A percentile compares a stretch with the other conserved stretches of the same genome.
phyloP scores from a whole-genome alignment of 2,113 vertebrate species.

The Oophaga pumilio region DNA sequence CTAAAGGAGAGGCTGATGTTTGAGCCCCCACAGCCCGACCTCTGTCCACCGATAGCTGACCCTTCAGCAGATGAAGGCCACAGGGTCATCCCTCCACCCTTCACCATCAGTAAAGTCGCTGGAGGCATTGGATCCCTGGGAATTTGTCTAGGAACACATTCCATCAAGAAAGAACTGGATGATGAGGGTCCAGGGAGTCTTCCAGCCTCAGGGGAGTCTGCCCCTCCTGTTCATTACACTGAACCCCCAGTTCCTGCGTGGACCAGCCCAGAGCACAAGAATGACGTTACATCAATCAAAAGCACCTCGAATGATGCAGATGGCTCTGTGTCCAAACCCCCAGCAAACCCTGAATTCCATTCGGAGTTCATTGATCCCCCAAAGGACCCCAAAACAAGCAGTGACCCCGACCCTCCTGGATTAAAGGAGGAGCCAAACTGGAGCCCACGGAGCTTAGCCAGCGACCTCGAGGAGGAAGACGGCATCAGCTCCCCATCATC shows the following conservation, averaged over 20 bases:
- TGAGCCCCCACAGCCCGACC: slow-evolving; percentile 63
- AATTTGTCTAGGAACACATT: background rate
- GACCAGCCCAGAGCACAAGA: background rate
- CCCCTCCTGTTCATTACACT: slow-evolving; percentile 56
- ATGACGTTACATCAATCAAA: fast-evolving
- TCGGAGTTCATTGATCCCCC: slow-evolving; percentile 58
- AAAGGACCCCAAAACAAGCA: slow-evolving; percentile 12
- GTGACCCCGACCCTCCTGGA: slow-evolving; percentile 65
- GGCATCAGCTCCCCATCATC: slow-evolving; percentile 71
- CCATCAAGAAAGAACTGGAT: slow-evolving; percentile 65
- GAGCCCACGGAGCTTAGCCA: slow-evolving; percentile 65
- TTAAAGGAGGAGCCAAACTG: slow-evolving; percentile 60
- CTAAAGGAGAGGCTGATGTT: slow-evolving; percentile 61
- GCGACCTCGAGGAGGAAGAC: slow-evolving; percentile 76
- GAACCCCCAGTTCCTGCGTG: background rate
- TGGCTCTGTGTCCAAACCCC: slow-evolving; percentile 55
- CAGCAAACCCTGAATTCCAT: background rate
- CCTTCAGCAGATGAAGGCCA: background rate
- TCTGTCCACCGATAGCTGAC: slow-evolving; percentile 6
- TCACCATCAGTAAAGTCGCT: fast-evolving
- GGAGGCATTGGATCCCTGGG: fast-evolving
- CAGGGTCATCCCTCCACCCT: fast-evolving
- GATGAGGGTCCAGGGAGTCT: slow-evolving; percentile 14
- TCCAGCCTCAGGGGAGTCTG: slow-evolving; percentile 10
- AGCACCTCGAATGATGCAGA: background rate